Evolutionary conservation across 2,113 vertebrate genomes (phyloP), one percentile per base, ranked within the genome.

Genomic region (Anarrhichthys ocellatus): DNA sequence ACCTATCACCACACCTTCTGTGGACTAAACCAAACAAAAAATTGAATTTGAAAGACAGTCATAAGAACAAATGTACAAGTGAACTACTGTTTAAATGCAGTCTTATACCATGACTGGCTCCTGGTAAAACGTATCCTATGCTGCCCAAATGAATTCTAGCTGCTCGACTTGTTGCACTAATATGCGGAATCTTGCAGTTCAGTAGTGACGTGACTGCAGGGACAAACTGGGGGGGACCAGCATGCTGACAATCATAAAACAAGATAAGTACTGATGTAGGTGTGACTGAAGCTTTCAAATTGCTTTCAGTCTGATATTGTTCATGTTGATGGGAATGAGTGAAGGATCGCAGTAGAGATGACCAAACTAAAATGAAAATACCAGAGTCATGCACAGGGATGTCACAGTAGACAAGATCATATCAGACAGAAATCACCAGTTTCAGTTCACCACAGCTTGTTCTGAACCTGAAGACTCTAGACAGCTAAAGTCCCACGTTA

Each of bases 301-400:
- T 10, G 20, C 22, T 67, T 68, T 61, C 18, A 27, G 29, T 38
- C 27, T 18, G 14, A 9, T 52, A 38, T 52, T 10, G n/a, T 56
- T 22, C 0, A 1, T 63, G 29, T 69, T 48, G 14, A 8, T 3
- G 54, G 38, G 29, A 62, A 6, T 40, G 7, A 50, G 32, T 40
- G 44, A 65, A 58, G 65, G 38, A 76, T 38, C 17, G 6, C 46
- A 1, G 15, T 46, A 29, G 18, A 74, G 17, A 38, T 24, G 38
- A 58, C 48, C 24, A n/a, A 44, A 77, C 58, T 67, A 44, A 73
- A 66, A 22, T 38, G 9, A 15, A 48, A 63, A 74, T 32, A 18
- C n/a, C n/a, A 15, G 11, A 58, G 38, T 36, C 38, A 22, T 61
- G 27, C 32, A 50, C 14, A 59, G 7, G 50, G 27, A 74, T 50